Base-by-base conservation (phyloP, 2,113 vertebrate genomes). In the Aythya baeri region DNA sequence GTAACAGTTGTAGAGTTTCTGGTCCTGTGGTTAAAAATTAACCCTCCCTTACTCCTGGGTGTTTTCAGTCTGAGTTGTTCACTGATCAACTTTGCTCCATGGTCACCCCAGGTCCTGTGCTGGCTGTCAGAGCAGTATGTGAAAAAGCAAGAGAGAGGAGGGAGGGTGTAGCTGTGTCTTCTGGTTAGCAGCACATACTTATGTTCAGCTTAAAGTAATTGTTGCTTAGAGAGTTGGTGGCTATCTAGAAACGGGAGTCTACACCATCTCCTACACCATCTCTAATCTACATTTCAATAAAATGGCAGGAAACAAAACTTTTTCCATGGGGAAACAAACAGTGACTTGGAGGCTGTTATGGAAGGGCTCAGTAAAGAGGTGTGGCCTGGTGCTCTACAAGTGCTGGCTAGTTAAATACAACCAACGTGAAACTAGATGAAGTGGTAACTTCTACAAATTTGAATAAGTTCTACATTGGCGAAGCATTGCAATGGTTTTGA, bases 21-120 rank as follows among this genome's bases (percentile, higher is more conserved):
- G 52, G 17, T 68, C 27, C 29, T 65, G 7, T 65, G 66, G 43
- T 93, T 95, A 84, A 93, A 78, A 93, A 91, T 91, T 82, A 92
- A 94, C 91, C 34, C 66, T 84, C 90, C 20, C 43, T 57, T 18
- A 49, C 9, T 18, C 31, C 52, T 29, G 5, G 59, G 20, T 68
- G 21, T 79, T 87, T 82, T 66, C 50, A 36, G 13, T 46, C 55
- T 79, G 43, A 43, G 7, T 68, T 90, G 43, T 81, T 84, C 41
- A 15, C 32, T 81, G 54, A 46, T 72, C 32, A 58, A 21, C 27
- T 90, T 81, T 81, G n/a, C 41, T 83, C 18, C 8, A 4, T 73
- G 27, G 18, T 77, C n/a, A 71, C 21, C 26, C 6, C 27, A 29
- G 36, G 74, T 92, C 44, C 86, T 74, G 5, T 59, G 36, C 41